Conservation (phyloP, 2,113 vertebrate genomes). For the Chelonoidis abingdonii region DNA sequence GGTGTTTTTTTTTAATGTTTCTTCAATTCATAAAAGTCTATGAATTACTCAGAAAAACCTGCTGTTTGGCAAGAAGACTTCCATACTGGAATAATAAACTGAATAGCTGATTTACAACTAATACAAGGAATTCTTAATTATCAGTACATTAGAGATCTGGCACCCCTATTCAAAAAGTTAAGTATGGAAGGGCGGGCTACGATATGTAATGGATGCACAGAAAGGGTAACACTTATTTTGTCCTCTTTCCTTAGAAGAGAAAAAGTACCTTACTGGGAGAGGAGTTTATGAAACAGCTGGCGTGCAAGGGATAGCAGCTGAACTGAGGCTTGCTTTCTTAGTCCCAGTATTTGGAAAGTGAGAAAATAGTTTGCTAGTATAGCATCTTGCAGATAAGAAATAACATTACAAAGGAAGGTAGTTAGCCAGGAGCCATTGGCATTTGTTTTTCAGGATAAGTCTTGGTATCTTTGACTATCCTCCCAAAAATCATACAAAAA, state of each 20-base stretch:
- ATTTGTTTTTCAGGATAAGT: neutral
- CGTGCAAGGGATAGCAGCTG: too few relatives aligned
- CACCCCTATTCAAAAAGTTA: neutral
- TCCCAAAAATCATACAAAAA: neutral
- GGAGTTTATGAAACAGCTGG: neutral
- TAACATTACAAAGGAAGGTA: neutral
- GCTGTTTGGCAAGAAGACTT: neutral
- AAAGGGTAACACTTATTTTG: neutral
- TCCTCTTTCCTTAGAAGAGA: neutral
- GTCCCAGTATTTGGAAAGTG: neutral
- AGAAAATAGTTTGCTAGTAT: neutral
- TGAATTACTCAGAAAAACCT: neutral
- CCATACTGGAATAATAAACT: neutral
- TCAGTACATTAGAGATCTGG: too few relatives aligned
- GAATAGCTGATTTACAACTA: neutral
- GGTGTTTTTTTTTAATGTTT: neutral
- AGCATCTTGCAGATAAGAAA: neutral
- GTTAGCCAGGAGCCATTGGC: neutral
- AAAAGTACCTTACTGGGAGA: neutral
- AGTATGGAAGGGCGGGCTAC: neutral
- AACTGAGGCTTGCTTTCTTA: too few relatives aligned
- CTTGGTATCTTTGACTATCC: neutral
- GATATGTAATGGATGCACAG: neutral
- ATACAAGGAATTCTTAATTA: neutral
- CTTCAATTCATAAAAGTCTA: neutral